Evolutionary conservation across 2,797 vertebrate species (phyloP), one percentile per base, ranked within the genome.

Genomic region (Thaleichthys pacificus): DNA sequence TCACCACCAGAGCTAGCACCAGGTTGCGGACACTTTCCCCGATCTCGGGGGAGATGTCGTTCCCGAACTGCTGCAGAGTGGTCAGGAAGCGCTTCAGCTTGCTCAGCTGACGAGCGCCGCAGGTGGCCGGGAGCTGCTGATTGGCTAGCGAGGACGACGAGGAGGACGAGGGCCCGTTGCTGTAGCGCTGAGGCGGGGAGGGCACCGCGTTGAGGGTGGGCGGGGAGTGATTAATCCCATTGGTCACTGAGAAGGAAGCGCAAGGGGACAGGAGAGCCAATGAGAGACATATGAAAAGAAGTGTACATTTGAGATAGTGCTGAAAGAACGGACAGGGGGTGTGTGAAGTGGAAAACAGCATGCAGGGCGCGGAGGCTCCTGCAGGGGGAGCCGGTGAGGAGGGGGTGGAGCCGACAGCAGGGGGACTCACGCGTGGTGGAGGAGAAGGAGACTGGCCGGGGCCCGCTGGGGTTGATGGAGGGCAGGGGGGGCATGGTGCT

Each of bases 61-160:
- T 99, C 87, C 98, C 98, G 49, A 99, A 99, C 91, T 99, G 98
- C 85, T 99, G 98, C 84, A 99, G 91, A 47, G 98, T 99, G 30
- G 98, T 99, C 78, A 99, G 95, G 90, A 99, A 99, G 4, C 98
- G 96, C 75, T 99, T 99, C 80, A 99, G 92, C 88, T 99, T 99
- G 94, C 97, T 99, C 80, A 99, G 96, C 87, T 99, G 98, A 74
- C 98, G 94, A 38, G 97, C 98, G 0, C 98, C 98, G 14, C 98
- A 99, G 2, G 98, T 98, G 80, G 97, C 97, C 0, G 98, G 98
- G 78, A 99, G 94, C 88, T 98, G 97, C 85, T 99, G 98, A 91
- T 99, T 99, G 12, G 97, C 96, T 87, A 99, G 91, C 0, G 97
- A 97, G 1, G 97, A 99, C 19, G 97, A 99, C 3, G 97, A 98